phyloP scores from a whole-genome alignment of 2,888 invertebrate genomes.

The Lasioglossum morio region DNA sequence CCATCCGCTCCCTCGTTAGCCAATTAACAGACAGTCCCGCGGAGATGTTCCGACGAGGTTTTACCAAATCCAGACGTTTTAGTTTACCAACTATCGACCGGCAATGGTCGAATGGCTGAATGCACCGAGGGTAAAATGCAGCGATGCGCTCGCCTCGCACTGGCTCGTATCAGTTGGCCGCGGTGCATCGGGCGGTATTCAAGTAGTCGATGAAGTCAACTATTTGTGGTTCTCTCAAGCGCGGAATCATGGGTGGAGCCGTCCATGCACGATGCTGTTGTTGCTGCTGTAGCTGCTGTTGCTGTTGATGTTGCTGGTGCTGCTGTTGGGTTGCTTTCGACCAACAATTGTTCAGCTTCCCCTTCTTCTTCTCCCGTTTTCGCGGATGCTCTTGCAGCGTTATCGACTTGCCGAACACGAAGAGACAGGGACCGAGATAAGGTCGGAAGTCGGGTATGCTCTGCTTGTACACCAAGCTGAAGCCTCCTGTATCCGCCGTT shows the following conservation, averaged over 20 bases:
- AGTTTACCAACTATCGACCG: constrained; percentile 18
- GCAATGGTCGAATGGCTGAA: not conserved
- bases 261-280: constrained; percentile 71
- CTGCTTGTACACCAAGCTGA: constrained; percentile 92
- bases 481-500: constrained; percentile 92
- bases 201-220: constrained; percentile 78
- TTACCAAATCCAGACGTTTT: not conserved
- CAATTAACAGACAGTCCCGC: not conserved
- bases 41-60: not conserved
- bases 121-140: constrained; percentile 4
- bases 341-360: constrained; percentile 49
- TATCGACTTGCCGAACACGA: constrained; percentile 87
- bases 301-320: constrained; percentile 53
- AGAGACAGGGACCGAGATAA: constrained; percentile 90
- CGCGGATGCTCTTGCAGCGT: constrained; percentile 84
- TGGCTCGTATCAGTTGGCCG: constrained; percentile 50
- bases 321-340: constrained; percentile 59
- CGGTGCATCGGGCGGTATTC: constrained; percentile 67
- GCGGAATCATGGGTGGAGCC: constrained; percentile 74
- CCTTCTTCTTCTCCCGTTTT: constrained; percentile 84
- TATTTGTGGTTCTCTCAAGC: constrained; percentile 72
- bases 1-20: not conserved
- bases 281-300: constrained; percentile 11
- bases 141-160: not conserved
- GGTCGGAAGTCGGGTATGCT: constrained; percentile 89